These are phyloP conservation scores for Crypturellus undulatus DNA, from an alignment of 2,113 vertebrate genomes.

Conservation along the genomic window DNA sequence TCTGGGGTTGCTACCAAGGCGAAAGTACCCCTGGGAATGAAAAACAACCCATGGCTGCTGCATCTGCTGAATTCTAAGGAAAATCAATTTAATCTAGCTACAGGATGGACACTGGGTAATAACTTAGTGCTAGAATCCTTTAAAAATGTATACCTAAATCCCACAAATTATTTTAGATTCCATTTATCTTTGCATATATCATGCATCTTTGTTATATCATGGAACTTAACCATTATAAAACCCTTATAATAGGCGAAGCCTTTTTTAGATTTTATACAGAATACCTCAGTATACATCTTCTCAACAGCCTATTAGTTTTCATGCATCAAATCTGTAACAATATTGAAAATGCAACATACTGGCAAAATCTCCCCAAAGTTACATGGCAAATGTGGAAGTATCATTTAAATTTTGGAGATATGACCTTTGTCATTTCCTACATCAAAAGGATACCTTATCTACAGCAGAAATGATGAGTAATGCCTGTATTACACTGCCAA, in stretches of 20 bases:
- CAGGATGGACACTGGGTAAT: not conserved
- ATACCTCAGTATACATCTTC: not conserved
- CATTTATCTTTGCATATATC: slow-evolving; percentile 14
- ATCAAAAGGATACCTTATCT: not conserved
- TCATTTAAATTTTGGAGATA: not conserved
- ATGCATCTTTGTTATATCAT: not conserved
- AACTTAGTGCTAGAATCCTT: slow-evolving; percentile 14
- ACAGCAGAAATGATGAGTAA: not conserved
- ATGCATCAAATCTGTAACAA: not conserved
- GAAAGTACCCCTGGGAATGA: slow-evolving; percentile 1
- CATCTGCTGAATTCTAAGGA: slow-evolving; percentile 49
- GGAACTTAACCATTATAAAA: not conserved
- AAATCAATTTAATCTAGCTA: slow-evolving; percentile 48
- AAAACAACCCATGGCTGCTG: not conserved
- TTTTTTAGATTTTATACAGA: not conserved
- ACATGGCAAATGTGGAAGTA: not conserved
- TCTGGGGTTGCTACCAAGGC: not conserved
- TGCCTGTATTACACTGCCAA: not conserved
- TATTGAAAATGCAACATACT: not conserved
- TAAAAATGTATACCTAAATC: not conserved
- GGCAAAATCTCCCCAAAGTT: not conserved
- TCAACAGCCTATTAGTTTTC: not conserved
- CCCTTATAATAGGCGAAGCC: not conserved
- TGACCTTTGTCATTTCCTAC: not conserved
- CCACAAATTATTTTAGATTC: slow-evolving; percentile 15